Percentiles rank a stretch among this genome's conserved stretches.
phyloP scores from a whole-genome alignment of 2,888 invertebrate genomes.

The Drosophila longiperda region DNA sequence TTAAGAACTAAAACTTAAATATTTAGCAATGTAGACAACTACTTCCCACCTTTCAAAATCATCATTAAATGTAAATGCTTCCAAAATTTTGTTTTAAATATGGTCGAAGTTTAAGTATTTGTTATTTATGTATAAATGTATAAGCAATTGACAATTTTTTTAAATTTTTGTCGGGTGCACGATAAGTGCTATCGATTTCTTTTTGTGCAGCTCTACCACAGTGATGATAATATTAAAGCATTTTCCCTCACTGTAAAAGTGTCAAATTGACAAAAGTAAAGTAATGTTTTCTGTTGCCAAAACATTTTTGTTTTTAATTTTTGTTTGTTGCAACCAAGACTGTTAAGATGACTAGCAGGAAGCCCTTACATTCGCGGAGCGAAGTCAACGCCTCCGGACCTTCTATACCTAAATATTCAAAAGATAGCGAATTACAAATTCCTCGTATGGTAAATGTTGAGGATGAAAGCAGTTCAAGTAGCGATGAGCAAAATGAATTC shows the following conservation, averaged over 20 bases:
- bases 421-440: background rate
- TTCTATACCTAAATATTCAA: slow-evolving; percentile 10
- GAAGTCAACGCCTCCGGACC: slow-evolving; percentile 10
- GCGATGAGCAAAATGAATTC: slow-evolving; percentile 8
- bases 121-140: background rate
- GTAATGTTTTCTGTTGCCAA: background rate
- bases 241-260: background rate
- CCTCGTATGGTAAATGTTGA: background rate
- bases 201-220: background rate
- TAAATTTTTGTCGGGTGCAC: slow-evolving; percentile 5
- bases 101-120: background rate
- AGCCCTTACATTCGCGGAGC: slow-evolving; percentile 15
- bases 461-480: background rate
- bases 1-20: slow-evolving; percentile 39
- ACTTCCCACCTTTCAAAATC: slow-evolving; percentile 30
- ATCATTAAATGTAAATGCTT: background rate
- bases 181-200: background rate
- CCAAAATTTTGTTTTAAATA: background rate
- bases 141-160: background rate
- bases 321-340: background rate
- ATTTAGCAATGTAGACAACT: slow-evolving; percentile 19
- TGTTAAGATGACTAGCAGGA: slow-evolving; percentile 23
- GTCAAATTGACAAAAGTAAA: background rate
- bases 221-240: background rate
- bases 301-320: background rate